Percentiles rank a stretch among this genome's conserved stretches.
Conservation (phyloP, 2,888 invertebrate species). For the Athalia cordata region DNA sequence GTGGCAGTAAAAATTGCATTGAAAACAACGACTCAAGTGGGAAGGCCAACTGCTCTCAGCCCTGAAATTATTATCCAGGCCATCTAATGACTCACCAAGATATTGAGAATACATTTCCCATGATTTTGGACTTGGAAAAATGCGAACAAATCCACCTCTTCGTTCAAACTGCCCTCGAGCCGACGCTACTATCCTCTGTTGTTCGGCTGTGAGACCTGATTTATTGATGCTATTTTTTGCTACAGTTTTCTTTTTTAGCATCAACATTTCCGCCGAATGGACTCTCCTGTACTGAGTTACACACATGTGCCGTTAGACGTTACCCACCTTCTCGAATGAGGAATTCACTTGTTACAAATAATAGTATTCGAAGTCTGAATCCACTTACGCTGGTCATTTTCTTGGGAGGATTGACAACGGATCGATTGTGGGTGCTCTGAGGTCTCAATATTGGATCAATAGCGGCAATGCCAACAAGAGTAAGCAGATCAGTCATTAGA, state of each 20-base stretch:
- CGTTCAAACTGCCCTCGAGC: constrained; percentile 87
- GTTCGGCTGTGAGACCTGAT: constrained; percentile 82
- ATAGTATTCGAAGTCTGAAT: constrained; percentile 7
- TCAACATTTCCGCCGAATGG: constrained; percentile 83
- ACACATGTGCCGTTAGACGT: constrained; percentile 19
- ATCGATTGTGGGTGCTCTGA: constrained; percentile 62
- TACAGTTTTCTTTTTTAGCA: constrained; percentile 65
- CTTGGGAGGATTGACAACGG: constrained; percentile 62
- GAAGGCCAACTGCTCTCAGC: not conserved
- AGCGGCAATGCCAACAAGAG: constrained; percentile 91
- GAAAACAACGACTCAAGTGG: too few relatives aligned
- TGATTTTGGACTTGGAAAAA: constrained; percentile 92
- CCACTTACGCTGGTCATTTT: constrained; percentile 63
- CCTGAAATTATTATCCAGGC: not conserved
- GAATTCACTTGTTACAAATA: not conserved
- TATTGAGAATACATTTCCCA: constrained; percentile 90
- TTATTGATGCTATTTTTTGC: constrained; percentile 71
- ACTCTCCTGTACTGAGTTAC: constrained; percentile 80
- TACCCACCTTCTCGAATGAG: not conserved
- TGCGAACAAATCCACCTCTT: constrained; percentile 91
- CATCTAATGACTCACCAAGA: constrained; percentile 75
- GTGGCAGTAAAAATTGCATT: not conserved
- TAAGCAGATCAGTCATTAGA: constrained; percentile 91
- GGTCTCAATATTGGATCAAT: constrained; percentile 80
- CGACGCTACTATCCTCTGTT: constrained; percentile 84